Conservation (phyloP, 92 coral and sea anemone species). For the Porites cylindrica region DNA sequence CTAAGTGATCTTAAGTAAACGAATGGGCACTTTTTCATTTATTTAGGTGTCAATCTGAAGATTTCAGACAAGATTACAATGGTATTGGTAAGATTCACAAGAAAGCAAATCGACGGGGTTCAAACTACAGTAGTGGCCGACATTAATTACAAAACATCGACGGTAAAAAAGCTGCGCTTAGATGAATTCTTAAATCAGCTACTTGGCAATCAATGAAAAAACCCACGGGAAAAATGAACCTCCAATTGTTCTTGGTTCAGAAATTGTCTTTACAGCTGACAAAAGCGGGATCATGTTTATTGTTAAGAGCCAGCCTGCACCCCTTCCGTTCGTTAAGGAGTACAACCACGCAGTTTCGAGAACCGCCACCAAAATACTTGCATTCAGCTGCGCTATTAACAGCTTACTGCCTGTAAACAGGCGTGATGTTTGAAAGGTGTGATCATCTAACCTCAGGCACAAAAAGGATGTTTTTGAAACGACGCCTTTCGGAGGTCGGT, state of each 20-base stretch:
- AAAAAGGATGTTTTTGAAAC: constrained; percentile 18
- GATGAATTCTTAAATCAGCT: neutral
- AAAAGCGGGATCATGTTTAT: constrained; percentile 14
- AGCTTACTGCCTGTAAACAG: constrained; percentile 30
- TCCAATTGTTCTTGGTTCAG: constrained; percentile 1
- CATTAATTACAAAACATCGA: neutral
- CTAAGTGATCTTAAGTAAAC: constrained; percentile 21
- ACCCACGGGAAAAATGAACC: constrained; percentile 6
- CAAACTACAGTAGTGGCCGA: neutral
- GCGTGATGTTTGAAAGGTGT: constrained; percentile 1
- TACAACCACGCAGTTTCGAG: neutral
- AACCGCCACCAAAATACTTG: neutral
- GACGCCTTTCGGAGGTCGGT: constrained; percentile 15
- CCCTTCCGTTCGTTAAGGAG: constrained; percentile 10
- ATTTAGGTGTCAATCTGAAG: constrained; percentile 43
- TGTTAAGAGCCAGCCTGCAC: constrained; percentile 14
- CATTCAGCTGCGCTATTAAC: neutral
- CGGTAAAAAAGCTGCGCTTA: neutral
- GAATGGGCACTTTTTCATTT: constrained; percentile 35
- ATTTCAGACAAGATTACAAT: constrained; percentile 1
- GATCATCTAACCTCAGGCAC: neutral
- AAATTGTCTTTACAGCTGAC: constrained; percentile 31
- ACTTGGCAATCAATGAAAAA: neutral
- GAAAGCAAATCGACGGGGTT: neutral
- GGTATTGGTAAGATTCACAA: neutral